These are phyloP conservation scores for Tipula confusa DNA, from an alignment of 2,888 invertebrate species.

Conservation along the genomic window DNA sequence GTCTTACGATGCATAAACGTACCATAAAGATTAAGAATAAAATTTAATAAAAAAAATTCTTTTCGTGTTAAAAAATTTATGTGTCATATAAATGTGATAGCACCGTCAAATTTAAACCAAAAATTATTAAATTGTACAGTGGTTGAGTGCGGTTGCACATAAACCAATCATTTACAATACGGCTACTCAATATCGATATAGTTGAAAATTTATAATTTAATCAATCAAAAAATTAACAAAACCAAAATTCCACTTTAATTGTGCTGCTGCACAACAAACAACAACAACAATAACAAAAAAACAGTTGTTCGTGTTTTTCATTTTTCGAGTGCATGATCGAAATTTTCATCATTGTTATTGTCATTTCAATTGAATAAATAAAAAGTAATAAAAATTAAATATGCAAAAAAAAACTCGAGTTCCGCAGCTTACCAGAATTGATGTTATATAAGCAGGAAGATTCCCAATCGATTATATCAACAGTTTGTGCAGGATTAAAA, in stretches of 20 bases:
- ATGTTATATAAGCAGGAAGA: not conserved
- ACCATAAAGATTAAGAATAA: not conserved
- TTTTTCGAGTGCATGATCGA: not conserved
- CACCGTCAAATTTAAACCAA: not conserved
- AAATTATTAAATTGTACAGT: too few relatives aligned
- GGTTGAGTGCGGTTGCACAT: not conserved
- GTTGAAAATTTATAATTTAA: not conserved
- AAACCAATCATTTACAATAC: not conserved
- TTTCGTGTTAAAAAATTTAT: not conserved
- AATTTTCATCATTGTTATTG: not conserved
- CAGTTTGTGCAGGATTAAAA: too few relatives aligned
- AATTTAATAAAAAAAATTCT: not conserved
- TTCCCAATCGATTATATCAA: not conserved
- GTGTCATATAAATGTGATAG: not conserved
- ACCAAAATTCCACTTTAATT: not conserved
- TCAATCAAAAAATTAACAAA: constrained; percentile 6
- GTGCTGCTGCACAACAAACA: too few relatives aligned
- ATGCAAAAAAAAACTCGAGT: not conserved
- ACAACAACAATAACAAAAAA: too few relatives aligned
- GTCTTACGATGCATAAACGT: too few relatives aligned
- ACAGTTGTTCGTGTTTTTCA: not conserved
- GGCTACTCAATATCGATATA: not conserved
- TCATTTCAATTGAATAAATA: not conserved
- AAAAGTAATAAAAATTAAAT: not conserved
- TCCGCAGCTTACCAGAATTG: not conserved